Conservation (phyloP, 2,888 invertebrate genomes). For the Ormyrus pomaceus region DNA sequence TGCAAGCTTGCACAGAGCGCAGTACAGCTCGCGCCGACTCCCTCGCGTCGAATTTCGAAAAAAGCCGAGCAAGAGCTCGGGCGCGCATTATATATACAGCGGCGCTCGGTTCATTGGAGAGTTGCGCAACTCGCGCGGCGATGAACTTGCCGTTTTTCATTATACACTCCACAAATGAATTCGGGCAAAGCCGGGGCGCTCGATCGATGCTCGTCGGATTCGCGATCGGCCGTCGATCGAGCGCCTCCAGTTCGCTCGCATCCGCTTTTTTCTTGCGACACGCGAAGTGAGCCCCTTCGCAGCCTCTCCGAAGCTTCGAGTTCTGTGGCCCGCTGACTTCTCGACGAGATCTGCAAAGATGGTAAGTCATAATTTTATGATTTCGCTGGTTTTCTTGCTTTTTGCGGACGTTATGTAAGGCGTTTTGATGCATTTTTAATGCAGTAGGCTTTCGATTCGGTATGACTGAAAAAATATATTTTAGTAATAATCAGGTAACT, state of each 20-base stretch:
- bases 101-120: no score
- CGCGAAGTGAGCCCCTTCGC: no score
- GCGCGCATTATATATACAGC: no score
- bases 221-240: constrained; percentile 19
- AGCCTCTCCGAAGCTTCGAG: background rate
- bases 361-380: constrained; percentile 11
- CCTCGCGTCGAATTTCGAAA: background rate
- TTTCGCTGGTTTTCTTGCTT: no score
- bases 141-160: constrained; percentile 53
- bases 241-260: background rate
- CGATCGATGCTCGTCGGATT: constrained; percentile 20
- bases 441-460: no score
- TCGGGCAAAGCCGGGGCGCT: constrained; percentile 4
- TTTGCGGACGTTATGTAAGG: no score
- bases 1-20: no score
- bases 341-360: background rate
- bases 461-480: no score
- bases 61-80: background rate
- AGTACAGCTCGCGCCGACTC: background rate
- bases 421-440: no score
- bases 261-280: background rate
- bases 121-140: constrained; percentile 8
- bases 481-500: no score
- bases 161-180: constrained; percentile 34
- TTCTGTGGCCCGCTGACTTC: no score